A percentile compares a stretch with the other conserved stretches of the same genome.
Conservation (phyloP, 2,888 invertebrate species). For the Archaeoteleia sp. region DNA sequence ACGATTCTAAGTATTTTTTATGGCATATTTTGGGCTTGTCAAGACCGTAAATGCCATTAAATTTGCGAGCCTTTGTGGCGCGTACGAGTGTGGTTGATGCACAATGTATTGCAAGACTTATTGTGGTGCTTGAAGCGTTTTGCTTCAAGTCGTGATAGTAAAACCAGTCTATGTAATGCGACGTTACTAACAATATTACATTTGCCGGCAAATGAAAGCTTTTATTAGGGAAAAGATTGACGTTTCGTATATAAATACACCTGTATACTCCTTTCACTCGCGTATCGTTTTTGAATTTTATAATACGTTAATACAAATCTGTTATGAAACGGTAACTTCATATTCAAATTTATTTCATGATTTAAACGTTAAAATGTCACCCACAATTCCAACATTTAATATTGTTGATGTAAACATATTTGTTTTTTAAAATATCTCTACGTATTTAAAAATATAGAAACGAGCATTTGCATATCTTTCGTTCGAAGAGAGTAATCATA, state of each 20-base stretch:
- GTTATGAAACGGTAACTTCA: constrained; percentile 41
- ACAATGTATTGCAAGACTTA: constrained; percentile 71
- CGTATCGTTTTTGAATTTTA: constrained; percentile 49
- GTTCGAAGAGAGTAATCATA: too few species aligned
- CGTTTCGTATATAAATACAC: constrained; percentile 46
- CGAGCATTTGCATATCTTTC: too few species aligned
- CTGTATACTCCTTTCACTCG: constrained; percentile 38
- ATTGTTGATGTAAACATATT: constrained; percentile 38
- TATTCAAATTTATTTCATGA: constrained; percentile 48
- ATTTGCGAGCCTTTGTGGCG: constrained; percentile 49
- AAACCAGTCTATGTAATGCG: constrained; percentile 47
- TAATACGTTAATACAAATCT: constrained; percentile 50
- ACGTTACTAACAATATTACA: constrained; percentile 47
- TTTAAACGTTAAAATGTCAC: constrained; percentile 33
- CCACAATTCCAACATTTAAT: constrained; percentile 39
- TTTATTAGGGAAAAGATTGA: constrained; percentile 50
- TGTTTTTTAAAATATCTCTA: too few species aligned
- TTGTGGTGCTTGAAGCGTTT: constrained; percentile 46
- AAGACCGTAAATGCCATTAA: too few species aligned
- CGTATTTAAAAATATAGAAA: too few species aligned
- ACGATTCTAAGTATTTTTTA: too few species aligned
- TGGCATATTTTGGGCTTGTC: too few species aligned
- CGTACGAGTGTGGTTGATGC: constrained; percentile 72
- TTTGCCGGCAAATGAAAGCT: constrained; percentile 46
- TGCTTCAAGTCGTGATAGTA: constrained; percentile 48